Evolutionary conservation across 1,140 invertebrate species (phyloP).

Genomic region (Leptonema lineaticorne): DNA sequence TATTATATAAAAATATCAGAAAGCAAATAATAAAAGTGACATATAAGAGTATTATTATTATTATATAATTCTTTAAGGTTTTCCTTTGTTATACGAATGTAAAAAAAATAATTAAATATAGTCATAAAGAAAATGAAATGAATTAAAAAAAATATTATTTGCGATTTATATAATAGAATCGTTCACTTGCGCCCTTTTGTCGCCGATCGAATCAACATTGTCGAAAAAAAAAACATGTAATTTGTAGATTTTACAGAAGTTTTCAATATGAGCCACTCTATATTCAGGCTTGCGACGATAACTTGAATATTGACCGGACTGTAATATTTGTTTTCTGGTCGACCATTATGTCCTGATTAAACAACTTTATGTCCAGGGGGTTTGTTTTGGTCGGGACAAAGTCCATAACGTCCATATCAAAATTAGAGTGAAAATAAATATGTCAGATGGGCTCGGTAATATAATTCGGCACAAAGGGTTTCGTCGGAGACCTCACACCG

Average conservation of each 20-base stretch:
- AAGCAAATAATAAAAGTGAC: too few relatives aligned
- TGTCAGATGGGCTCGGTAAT: conserved; percentile 35
- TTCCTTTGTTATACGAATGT: too few relatives aligned
- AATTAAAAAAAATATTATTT: too few relatives aligned
- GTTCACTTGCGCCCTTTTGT: too few relatives aligned
- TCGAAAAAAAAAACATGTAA: too few relatives aligned
- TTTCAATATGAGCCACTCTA: conserved; percentile 13
- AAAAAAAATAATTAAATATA: too few relatives aligned
- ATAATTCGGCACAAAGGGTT: conserved; percentile 31
- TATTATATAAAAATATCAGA: too few relatives aligned
- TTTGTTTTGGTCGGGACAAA: conserved; percentile 23
- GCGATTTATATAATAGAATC: too few relatives aligned
- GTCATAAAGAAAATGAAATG: too few relatives aligned
- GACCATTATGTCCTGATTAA: conserved; percentile 41
- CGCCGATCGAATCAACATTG: too few relatives aligned
- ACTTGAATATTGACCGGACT: conserved; percentile 20
- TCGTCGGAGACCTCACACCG: neutral
- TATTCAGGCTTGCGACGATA: conserved; percentile 10
- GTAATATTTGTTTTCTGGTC: conserved; percentile 35
- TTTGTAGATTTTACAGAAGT: neutral
- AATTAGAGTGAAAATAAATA: conserved; percentile 40
- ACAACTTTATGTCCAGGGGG: conserved; percentile 37
- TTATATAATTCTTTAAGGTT: too few relatives aligned
- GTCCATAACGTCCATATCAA: conserved; percentile 35
- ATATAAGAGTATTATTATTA: too few relatives aligned